Evolutionary conservation across 2,888 invertebrate genomes (phyloP), one percentile per base, ranked within the genome.

Genomic region (Ormyrus labotus): DNA sequence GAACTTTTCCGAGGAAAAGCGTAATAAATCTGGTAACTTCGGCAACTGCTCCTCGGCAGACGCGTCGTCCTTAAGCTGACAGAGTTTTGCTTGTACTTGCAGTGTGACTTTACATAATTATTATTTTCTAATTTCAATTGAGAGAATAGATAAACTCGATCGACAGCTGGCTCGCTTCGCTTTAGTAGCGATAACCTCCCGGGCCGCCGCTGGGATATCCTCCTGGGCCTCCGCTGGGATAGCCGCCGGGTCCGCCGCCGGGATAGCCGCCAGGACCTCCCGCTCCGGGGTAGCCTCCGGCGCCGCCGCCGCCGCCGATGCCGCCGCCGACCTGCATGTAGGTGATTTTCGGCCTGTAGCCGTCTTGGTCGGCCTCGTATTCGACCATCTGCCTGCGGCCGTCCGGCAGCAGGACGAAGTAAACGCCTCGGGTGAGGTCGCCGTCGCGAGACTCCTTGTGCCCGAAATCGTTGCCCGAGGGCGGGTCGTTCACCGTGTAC

Each of bases 331-430:
- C 88, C 86, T 94, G 94, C 88, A 94, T 93, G 88, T 95, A 95
- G 1, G 93, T 92, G 80, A 95, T 93, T 85, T 92, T 93, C 51
- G 95, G 95, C 83, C 93, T 92, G 91, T 93, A 95, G 0, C 95
- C 95, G 69, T 93, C 92, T 86, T 93, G 92, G 85, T 95, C 95
- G 7, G 95, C 95, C 87, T 94, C 94, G 90, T 95, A 95, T 84
- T 94, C 93, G 0, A 95, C 95, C 68, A 94, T 94, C 92, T 94
- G 92, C 60, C 87, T 86, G 81, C 89, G 87, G 53, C 91, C 91
- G 82, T 91, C 81, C 89, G 91, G 91, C 48, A 92, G 86, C 13
- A 91, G 86, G 45, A 92, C 91, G 85, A 90, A 90, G 86, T 91
- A 92, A 53, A 87, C 85, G 55, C 91, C 91, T 4, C 86, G 87